Evolutionary conservation across 2,113 vertebrate genomes (phyloP).

Genomic region (Anarhynchus alexandrinus): DNA sequence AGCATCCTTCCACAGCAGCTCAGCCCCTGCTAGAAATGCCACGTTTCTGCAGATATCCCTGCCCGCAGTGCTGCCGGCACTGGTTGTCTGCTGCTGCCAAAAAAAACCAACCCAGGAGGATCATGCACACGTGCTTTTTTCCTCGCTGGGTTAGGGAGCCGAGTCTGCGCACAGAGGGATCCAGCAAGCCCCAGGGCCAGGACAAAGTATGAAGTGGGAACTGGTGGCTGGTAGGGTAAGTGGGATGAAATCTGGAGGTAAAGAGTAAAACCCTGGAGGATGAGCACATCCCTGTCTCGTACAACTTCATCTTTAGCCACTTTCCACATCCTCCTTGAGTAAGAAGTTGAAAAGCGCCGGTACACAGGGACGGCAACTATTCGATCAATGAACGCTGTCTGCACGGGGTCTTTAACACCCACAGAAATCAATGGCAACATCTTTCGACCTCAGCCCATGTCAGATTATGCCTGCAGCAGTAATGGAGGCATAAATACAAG

Average conservation of each 20-base stretch:
- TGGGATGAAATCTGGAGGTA: background rate
- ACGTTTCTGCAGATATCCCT: background rate
- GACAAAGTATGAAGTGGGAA: background rate
- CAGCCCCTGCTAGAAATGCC: background rate
- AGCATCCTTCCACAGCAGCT: background rate
- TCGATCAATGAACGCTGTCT: background rate
- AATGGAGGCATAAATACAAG: background rate
- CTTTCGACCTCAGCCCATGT: background rate
- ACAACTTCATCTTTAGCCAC: background rate
- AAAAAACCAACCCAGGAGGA: background rate
- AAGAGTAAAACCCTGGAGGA: background rate
- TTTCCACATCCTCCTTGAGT: background rate
- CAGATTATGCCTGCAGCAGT: background rate
- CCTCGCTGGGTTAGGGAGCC: background rate
- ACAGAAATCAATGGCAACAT: slow-evolving; percentile 24
- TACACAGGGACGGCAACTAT: background rate
- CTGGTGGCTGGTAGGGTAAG: background rate
- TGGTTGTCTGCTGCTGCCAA: background rate
- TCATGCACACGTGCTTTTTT: background rate
- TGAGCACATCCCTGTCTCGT: background rate
- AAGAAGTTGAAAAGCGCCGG: background rate
- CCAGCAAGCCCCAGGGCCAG: background rate
- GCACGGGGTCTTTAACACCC: slow-evolving; percentile 16
- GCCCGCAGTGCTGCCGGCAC: background rate
- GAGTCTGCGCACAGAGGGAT: background rate